Base-by-base conservation (phyloP, 2,888 invertebrate genomes). In the Pomacea canaliculata region DNA sequence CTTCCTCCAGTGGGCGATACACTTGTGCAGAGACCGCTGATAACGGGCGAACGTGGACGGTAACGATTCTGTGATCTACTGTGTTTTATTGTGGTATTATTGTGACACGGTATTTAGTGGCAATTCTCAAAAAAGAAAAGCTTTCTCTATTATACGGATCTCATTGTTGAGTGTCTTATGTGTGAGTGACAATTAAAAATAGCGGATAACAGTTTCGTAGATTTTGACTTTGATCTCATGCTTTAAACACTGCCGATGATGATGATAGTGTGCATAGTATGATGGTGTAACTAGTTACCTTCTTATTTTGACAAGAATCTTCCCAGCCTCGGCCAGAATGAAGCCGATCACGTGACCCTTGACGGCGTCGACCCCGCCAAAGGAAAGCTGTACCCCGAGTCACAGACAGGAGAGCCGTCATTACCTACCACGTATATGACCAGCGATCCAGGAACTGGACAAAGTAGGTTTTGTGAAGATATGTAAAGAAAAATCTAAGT, bases 351-450 rank as follows among this genome's bases (percentile, higher is more conserved):
- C 18, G 48, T 82, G n/a, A 80, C 83, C 3, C 72, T 85, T 13
- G 85, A 85, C 66, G 85, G 85, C 46, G 82, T 75, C 56, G 77
- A 85, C 76, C 66, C 75, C 12, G 60, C 56, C 7, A 76, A 62
- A 27, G 75, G 78, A 67, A 73, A 51, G 13, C 59, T 84, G 51
- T 84, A 78, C 71, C 79, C 16, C 73, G 85, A 5, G 70, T 79
- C 7, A 77, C 82, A 5, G 83, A 85, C 76, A 76, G 71, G 0
- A 71, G 79, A 13, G 79, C 79, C 12, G 81, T 79, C 13, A 83
- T 81, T 65, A 79, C 73, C 7, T 84, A 82, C 71, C 80, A 80
- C 70, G 67, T 74, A 27, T 71, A 74, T 18, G 66, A n/a, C 60
- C 49, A 23, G 16, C 37, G 56, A 27, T 46, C 60, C 19, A 13